Evolutionary conservation across 1,140 invertebrate genomes (phyloP).

Genomic region (Penaeus chinensis): DNA sequence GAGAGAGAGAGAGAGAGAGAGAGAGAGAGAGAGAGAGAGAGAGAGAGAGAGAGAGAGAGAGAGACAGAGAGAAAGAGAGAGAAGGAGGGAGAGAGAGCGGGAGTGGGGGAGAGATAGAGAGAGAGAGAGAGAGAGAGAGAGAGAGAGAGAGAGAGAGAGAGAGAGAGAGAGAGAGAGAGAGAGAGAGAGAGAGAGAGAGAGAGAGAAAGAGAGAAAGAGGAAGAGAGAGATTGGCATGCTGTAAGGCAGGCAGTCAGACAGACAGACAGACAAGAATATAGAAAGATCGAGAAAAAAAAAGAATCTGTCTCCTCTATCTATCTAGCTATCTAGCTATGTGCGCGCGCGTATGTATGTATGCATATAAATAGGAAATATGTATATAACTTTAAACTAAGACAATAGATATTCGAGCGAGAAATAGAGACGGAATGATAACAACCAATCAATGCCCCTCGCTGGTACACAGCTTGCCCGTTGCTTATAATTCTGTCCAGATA

Average conservation of each 20-base stretch:
- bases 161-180: neutral
- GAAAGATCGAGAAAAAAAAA: neutral
- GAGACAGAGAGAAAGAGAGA: neutral
- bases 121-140: neutral
- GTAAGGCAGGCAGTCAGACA: neutral
- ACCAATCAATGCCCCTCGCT: no score
- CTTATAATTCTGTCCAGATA: no score
- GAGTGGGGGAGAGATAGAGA: neutral
- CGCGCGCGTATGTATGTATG: no score
- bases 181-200: neutral
- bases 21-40: neutral
- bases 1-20: neutral
- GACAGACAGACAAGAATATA: neutral
- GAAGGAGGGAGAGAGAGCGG: neutral
- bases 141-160: neutral
- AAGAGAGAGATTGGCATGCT: neutral
- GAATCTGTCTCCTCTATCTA: no score
- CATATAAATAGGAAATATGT: no score
- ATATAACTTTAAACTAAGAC: no score
- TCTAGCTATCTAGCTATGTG: no score
- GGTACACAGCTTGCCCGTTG: no score
- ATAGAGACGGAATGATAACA: no score
- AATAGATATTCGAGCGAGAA: no score
- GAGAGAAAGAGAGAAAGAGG: neutral
- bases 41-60: constrained; percentile 4